Percentiles rank a stretch among this genome's conserved stretches.
phyloP scores from a whole-genome alignment of 2,113 vertebrate species.

The Rana temporaria region DNA sequence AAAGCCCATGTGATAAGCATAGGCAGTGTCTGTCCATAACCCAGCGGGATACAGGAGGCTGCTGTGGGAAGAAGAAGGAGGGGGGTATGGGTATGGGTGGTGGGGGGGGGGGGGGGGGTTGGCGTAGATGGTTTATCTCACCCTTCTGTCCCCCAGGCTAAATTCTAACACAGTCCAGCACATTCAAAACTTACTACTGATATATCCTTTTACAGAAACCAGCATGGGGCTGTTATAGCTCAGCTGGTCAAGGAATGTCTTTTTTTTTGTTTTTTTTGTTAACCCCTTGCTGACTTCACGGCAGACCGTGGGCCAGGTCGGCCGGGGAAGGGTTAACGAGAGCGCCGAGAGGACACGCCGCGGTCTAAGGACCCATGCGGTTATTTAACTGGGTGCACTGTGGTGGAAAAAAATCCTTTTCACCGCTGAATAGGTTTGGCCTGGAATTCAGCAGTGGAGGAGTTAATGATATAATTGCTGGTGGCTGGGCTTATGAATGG shows the following conservation, averaged over 20 bases:
- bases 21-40: slow-evolving; percentile 39
- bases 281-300: background rate
- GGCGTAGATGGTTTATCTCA: background rate
- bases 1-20: slow-evolving; percentile 33
- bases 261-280: slow-evolving; percentile 22
- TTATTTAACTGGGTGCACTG: slow-evolving; percentile 5
- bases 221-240: slow-evolving; percentile 46
- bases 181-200: slow-evolving; percentile 48
- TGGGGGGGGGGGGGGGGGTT: background rate
- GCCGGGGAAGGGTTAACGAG: background rate
- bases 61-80: background rate
- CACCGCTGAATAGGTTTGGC: slow-evolving; percentile 2
- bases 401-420: slow-evolving; percentile 18
- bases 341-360: background rate
- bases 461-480: slow-evolving; percentile 52
- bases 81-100: background rate
- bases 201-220: slow-evolving; percentile 43
- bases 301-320: background rate
- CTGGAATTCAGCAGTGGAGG: slow-evolving; percentile 6
- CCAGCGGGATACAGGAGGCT: slow-evolving; percentile 14
- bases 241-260: slow-evolving; percentile 25
- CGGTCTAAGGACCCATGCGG: background rate
- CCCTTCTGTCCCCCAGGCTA: slow-evolving; percentile 13
- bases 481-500: slow-evolving; percentile 43
- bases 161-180: slow-evolving; percentile 48